A percentile compares a stretch with the other conserved stretches of the same genome.
phyloP scores from a whole-genome alignment of 2,113 vertebrate species.

The Ia io region DNA sequence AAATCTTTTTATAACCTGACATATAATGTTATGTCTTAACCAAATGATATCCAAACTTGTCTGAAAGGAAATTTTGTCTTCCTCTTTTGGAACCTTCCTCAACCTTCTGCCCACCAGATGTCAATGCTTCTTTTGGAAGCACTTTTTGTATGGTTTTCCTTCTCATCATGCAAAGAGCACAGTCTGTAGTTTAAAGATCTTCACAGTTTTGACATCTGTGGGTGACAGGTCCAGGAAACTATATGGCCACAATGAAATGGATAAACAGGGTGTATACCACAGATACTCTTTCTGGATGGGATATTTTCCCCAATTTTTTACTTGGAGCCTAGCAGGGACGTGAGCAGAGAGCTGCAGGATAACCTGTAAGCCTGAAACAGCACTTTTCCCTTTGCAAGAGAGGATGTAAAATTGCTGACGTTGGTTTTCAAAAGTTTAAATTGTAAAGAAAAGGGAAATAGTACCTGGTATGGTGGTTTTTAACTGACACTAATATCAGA shows the following conservation, averaged over 20 bases:
- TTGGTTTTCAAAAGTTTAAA: constrained; percentile 71
- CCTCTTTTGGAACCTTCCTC: background rate
- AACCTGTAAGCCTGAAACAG: constrained; percentile 51
- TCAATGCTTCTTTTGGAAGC: constrained; percentile 9
- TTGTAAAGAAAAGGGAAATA: constrained; percentile 80
- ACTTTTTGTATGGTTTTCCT: background rate
- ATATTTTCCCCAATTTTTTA: constrained; percentile 17
- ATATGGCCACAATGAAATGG: background rate
- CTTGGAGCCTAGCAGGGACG: background rate
- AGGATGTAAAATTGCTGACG: constrained; percentile 80
- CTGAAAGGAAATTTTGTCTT: constrained; percentile 1
- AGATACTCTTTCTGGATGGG: background rate
- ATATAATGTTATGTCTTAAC: background rate
- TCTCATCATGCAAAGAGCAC: background rate
- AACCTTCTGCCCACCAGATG: background rate
- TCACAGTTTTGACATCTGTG: constrained; percentile 11
- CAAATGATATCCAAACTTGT: background rate
- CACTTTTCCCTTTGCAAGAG: constrained; percentile 70
- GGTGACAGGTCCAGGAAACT: constrained; percentile 13
- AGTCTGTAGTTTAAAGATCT: background rate
- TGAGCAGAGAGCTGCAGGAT: background rate
- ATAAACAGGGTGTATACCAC: background rate
- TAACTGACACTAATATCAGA: constrained; percentile 77
- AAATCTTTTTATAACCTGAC: background rate
- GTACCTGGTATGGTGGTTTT: constrained; percentile 72